Percentiles rank a stretch among this genome's conserved stretches.
These are phyloP conservation scores for Cyanoderma ruficeps DNA, from an alignment of 2,113 vertebrate genomes.

Conservation along the genomic window DNA sequence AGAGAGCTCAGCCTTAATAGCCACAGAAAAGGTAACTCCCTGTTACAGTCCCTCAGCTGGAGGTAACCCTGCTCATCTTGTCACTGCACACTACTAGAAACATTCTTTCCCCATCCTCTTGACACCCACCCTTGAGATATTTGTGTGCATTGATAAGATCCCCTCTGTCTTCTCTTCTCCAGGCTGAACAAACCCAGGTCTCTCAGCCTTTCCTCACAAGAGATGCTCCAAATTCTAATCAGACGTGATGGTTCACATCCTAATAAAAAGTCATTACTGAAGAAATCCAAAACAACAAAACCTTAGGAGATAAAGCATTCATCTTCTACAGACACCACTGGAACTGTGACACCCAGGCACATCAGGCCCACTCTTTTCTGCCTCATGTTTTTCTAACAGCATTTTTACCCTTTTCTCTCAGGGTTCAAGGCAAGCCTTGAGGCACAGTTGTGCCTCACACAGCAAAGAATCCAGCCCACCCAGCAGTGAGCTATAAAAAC, in stretches of 20 bases:
- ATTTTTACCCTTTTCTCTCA: not conserved
- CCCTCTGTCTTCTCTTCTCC: not conserved
- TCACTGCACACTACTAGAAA: not conserved
- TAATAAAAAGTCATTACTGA: not conserved
- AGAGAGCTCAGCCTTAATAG: not conserved
- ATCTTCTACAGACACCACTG: not conserved
- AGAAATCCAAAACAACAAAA: not conserved
- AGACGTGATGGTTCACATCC: not conserved
- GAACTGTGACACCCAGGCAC: not conserved
- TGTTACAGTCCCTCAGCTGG: accelerated
- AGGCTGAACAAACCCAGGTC: not conserved
- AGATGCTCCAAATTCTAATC: not conserved
- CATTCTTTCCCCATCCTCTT: not conserved
- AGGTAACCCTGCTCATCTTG: not conserved
- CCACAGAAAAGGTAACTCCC: not conserved
- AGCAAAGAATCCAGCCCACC: not conserved
- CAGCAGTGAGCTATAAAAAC: not conserved
- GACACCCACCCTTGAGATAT: not conserved
- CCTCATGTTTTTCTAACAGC: not conserved
- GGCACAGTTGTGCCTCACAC: not conserved
- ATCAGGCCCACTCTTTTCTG: not conserved
- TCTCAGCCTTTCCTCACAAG: not conserved
- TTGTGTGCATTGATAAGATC: not conserved
- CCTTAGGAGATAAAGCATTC: not conserved
- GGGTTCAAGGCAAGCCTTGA: not conserved